Evolutionary conservation across 2,797 vertebrate genomes (phyloP), one percentile per base, ranked within the genome.

Genomic region (Botia kubotai): DNA sequence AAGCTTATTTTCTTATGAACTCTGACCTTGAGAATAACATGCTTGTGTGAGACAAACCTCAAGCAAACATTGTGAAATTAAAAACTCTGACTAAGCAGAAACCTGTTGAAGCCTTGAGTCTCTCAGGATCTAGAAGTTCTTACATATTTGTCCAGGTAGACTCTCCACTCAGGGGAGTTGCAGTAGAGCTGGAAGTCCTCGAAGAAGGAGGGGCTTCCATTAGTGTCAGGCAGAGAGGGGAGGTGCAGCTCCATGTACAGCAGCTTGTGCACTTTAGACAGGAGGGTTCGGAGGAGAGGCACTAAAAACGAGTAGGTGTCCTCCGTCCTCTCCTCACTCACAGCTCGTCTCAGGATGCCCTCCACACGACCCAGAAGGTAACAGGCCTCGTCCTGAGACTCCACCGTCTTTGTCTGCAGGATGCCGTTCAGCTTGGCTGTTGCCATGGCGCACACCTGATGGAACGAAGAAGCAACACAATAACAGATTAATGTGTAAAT

Each of bases 141-240:
- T 93, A 99, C 98, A 1, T 98, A 99, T 98, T 98, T 99, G 84
- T 97, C 97, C 67, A 99, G 97, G 90, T 97, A 99, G 91, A 97
- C 92, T 68, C 97, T 95, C 98, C 98, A 99, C 90, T 99, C 98
- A 0, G 94, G 93, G 17, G 96, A 96, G 87, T 89, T 92, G 90
- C 97, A 98, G 89, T 99, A 99, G 50, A 96, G 94, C 91, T 96
- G 96, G 83, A 99, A 99, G 91, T 99, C 98, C 90, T 99, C 98
- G 79, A 98, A 99, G 91, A 99, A 98, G 46, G 97, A 97, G 0
- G 97, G 95, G 77, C 96, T 97, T 67, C 97, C 96, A n/a, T 96
- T 97, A 70, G 96, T 95, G 87, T 97, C 94, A 0, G 98, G 98
- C 68, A 99, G 93, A 23, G 96, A 95, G 13, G 98, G 98, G 33